Base-by-base conservation (phyloP, 2,888 invertebrate species). In the Argyra leucocephala region DNA sequence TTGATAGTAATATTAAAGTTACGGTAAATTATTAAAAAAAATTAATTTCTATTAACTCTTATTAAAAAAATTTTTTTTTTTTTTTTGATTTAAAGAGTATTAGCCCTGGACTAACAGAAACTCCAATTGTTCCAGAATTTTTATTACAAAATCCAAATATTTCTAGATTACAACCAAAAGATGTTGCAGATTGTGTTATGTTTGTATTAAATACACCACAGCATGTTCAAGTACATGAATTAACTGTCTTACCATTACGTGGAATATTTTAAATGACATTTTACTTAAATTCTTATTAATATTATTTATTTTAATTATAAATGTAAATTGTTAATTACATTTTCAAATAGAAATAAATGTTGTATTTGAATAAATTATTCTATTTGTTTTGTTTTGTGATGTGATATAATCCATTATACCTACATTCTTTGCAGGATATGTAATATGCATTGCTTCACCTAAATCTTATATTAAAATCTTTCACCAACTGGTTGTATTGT, bases 111-210 rank as follows among this genome's bases (percentile, higher is more conserved):
- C 5, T 57, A 7, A 66, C 67, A n/a, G 63, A 59, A 0, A 66
- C 67, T 57, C 21, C 24, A 24, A 48, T 68, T 0, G n/a, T 37
- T n/a, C 21, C 65, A 0, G 31, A 57, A n/a, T 23, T 18, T n/a
- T 23, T 22, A 26, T 58, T 68, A 18, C 10, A 2, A 5, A 48
- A 48, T 48, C 48, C 48, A 48, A 15, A 48, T 48, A 48, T 63
- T 9, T 15, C 62, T 23, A 60, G 48, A 5, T 62, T 70, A 22
- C 21, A 66, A 10, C 12, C 75, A 1, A 70, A 72, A 37, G 78
- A 79, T 71, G 73, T 79, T 0, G 76, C 79, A 6, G 74, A 78
- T 67, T 76, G 80, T 9, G 72, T 78, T 6, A 67, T 78, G n/a
- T 77, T 74, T 63, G 73, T 72, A 64, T 71, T 77, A 18, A 69